Evolutionary conservation across 2,113 vertebrate species (phyloP), one percentile per base, ranked within the genome.

Genomic region (Desmodus rotundus): DNA sequence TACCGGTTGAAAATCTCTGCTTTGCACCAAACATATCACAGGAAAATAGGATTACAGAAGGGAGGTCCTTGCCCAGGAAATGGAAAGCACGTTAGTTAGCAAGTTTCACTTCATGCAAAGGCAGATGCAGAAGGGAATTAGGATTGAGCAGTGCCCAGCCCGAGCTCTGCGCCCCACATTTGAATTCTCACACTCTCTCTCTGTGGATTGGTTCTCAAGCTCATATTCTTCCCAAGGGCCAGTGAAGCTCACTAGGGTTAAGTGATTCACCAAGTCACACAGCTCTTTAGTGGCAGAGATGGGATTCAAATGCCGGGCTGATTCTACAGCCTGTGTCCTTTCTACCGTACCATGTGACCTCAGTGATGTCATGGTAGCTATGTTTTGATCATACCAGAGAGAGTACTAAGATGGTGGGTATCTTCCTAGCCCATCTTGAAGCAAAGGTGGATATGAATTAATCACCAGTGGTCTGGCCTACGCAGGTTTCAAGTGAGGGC

Each of bases 71-170:
- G 63, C 17, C 14, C 22, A 43, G 36, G 68, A 38, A 20, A 33
- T 14, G 77, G 38, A 47, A 54, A 20, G 28, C 41, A 3, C 9
- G 4, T 22, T 58, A 50, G 50, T 13, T n/a, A 77, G 50, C 8
- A 50, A 52, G 76, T 19, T 15, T 24, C 52, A 17, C 16, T n/a
- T 0, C 2, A 2, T 0, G 2, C 24, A 58, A 58, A 65, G 33
- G 43, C 22, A 1, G 1, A 14, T 0, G 0, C 22, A 22, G 33
- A 8, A 10, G 14, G 28, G 41, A 47, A 8, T 36, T 24, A 1
- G 0, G 14, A 11, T 10, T 6, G 67, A 61, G 65, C 54, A 41
- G 16, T 0, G 54, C 33, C 33, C 14, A 4, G 33, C 50, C 41
- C n/a, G 38, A 0, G 14, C 31, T 26, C 67, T 31, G 61, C 0